Percentiles rank a stretch among this genome's conserved stretches.
These are phyloP conservation scores for Drosophila histrio DNA, from an alignment of 2,888 invertebrate genomes.

Conservation along the genomic window DNA sequence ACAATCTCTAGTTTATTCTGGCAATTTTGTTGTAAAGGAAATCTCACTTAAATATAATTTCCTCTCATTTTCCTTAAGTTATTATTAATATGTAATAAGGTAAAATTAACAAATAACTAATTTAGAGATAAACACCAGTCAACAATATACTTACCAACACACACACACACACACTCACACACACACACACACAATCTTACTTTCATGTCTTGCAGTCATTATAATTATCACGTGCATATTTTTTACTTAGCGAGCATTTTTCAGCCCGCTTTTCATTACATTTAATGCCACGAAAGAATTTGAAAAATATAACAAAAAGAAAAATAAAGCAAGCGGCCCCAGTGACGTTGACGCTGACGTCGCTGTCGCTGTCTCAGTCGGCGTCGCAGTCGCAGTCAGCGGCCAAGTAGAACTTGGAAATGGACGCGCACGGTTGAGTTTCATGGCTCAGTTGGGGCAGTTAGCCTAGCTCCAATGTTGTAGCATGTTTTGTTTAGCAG, in stretches of 20 bases:
- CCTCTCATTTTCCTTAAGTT: slow-evolving; percentile 22
- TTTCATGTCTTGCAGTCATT: slow-evolving; percentile 69
- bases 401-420: slow-evolving; percentile 65
- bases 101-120: slow-evolving; percentile 47
- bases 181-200: slow-evolving; percentile 23
- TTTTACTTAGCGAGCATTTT: slow-evolving; percentile 67
- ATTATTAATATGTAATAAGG: slow-evolving; percentile 39
- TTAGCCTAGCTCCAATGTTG: slow-evolving; percentile 67
- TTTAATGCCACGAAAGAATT: slow-evolving; percentile 77
- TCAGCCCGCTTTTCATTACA: slow-evolving; percentile 75
- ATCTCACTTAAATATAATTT: background rate
- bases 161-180: background rate
- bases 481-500: slow-evolving; percentile 62
- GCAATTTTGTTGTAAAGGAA: background rate
- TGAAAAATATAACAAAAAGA: slow-evolving; percentile 74
- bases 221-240: slow-evolving; percentile 73
- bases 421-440: slow-evolving; percentile 79
- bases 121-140: slow-evolving; percentile 39
- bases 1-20: no score
- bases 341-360: background rate
- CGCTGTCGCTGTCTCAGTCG: background rate
- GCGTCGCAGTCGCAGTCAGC: slow-evolving; percentile 47
- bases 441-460: slow-evolving; percentile 82
- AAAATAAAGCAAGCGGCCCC: background rate
- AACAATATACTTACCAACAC: background rate